A percentile compares a stretch with the other conserved stretches of the same genome.
phyloP scores from a whole-genome alignment of 53 echinoderm and acorn worm genomes.

The Holothuria scabra region DNA sequence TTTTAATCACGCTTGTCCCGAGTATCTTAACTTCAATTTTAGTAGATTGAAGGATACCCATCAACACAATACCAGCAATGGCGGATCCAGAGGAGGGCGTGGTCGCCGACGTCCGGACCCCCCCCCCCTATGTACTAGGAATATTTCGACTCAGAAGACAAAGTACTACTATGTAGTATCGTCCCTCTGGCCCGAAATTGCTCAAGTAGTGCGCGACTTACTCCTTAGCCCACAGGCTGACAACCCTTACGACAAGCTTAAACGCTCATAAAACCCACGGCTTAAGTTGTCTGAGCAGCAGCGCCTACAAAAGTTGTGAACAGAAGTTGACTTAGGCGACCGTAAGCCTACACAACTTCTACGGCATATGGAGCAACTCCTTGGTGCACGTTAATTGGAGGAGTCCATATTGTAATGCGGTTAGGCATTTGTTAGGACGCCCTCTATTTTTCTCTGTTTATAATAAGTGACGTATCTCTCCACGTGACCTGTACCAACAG shows the following conservation, averaged over 20 bases:
- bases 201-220: slow-evolving; percentile 20
- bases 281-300: slow-evolving; percentile 29
- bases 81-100: slow-evolving; percentile 19
- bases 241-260: slow-evolving; percentile 10
- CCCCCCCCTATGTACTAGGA: too few species aligned
- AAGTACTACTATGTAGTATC: slow-evolving; percentile 20
- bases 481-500: too few species aligned
- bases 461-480: too few species aligned
- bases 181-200: slow-evolving; percentile 29
- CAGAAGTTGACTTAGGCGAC: slow-evolving; percentile 21
- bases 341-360: slow-evolving; percentile 44
- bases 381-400: slow-evolving; percentile 18
- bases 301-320: slow-evolving; percentile 25
- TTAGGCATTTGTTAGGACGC: too few species aligned
- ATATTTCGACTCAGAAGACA: too few species aligned
- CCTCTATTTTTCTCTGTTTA: too few species aligned
- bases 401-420: too few species aligned
- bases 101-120: neutral
- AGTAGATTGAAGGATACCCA: too few species aligned
- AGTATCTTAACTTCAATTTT: too few species aligned
- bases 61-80: too few species aligned
- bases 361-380: slow-evolving; percentile 41
- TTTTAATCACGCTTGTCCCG: too few species aligned
- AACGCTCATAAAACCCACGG: neutral
- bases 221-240: slow-evolving; percentile 7